phyloP scores from a whole-genome alignment of 2,888 invertebrate genomes.

The Cancer borealis region DNA sequence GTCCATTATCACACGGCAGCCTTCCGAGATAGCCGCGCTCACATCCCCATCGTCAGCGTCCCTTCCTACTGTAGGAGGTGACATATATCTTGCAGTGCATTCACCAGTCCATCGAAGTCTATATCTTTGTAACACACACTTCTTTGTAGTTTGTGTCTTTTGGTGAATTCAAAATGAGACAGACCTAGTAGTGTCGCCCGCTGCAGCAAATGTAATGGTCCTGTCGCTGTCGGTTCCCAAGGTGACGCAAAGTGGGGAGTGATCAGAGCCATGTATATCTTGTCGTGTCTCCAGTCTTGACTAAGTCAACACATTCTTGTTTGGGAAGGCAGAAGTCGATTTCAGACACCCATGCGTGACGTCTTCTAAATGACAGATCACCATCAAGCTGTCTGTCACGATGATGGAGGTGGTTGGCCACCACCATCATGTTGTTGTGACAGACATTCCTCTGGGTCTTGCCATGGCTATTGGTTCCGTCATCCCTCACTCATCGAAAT shows the following conservation, averaged over 20 bases:
- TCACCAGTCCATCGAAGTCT: too few relatives aligned
- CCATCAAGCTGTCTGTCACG: conserved; percentile 27
- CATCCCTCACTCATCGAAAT: conserved; percentile 36
- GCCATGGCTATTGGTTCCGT: not conserved
- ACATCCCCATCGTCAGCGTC: too few relatives aligned
- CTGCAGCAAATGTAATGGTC: too few relatives aligned
- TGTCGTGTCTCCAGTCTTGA: not conserved
- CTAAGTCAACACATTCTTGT: not conserved
- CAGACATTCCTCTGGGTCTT: conserved; percentile 8
- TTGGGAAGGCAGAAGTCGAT: conserved; percentile 28
- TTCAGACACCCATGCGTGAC: conserved; percentile 10
- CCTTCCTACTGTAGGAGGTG: too few relatives aligned
- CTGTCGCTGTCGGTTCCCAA: not conserved
- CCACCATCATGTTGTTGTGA: not conserved
- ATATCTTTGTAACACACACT: too few relatives aligned
- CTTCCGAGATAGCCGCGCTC: too few relatives aligned
- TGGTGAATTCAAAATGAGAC: too few relatives aligned
- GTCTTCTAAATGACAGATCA: conserved; percentile 6
- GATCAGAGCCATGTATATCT: not conserved
- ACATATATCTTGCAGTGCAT: too few relatives aligned
- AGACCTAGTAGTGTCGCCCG: too few relatives aligned
- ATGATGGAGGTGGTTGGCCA: conserved; percentile 3
- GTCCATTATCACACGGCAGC: too few relatives aligned
- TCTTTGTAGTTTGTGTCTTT: too few relatives aligned
- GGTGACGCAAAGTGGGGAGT: not conserved